Evolutionary conservation across 1,140 invertebrate genomes (phyloP).

Genomic region (Drosophila bocki): DNA sequence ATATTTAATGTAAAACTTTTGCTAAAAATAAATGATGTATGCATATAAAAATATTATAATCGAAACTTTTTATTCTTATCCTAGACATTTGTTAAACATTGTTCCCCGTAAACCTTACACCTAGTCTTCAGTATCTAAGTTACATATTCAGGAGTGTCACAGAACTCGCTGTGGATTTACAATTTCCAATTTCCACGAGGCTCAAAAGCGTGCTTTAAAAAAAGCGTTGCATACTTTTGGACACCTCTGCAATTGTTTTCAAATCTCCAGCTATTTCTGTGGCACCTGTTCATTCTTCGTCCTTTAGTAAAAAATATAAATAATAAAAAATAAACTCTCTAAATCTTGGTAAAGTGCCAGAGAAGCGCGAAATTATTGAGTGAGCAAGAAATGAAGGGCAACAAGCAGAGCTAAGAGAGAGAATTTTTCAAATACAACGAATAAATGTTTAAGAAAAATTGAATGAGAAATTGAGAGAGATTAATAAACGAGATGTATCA

Average conservation of each 20-base stretch:
- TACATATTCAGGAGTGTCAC: slow-evolving; percentile 2
- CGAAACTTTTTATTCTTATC: slow-evolving; percentile 37
- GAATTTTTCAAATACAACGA: slow-evolving; percentile 84
- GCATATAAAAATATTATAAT: slow-evolving; percentile 56
- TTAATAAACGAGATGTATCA: slow-evolving; percentile 16
- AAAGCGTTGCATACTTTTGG: neutral
- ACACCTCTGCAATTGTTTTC: neutral
- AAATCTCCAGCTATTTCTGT: neutral
- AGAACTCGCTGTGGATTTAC: neutral
- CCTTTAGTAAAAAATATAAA: slow-evolving; percentile 7
- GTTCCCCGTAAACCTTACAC: slow-evolving; percentile 9
- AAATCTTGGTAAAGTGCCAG: slow-evolving; percentile 7
- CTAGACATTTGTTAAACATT: slow-evolving; percentile 32
- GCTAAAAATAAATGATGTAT: slow-evolving; percentile 68
- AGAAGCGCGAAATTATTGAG: slow-evolving; percentile 6
- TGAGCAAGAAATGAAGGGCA: slow-evolving; percentile 4
- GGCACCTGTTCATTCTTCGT: slow-evolving; percentile 6
- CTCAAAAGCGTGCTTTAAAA: neutral
- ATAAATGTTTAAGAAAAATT: slow-evolving; percentile 80
- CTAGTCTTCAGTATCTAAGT: slow-evolving; percentile 16
- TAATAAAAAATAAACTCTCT: slow-evolving; percentile 6
- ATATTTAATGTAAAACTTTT: slow-evolving; percentile 63
- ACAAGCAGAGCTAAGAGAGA: slow-evolving; percentile 24
- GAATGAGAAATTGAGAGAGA: slow-evolving; percentile 25
- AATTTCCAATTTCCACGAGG: neutral